Evolutionary conservation across 2,888 invertebrate genomes (phyloP), one percentile per base, ranked within the genome.

Genomic region (Cosmia pyralina): DNA sequence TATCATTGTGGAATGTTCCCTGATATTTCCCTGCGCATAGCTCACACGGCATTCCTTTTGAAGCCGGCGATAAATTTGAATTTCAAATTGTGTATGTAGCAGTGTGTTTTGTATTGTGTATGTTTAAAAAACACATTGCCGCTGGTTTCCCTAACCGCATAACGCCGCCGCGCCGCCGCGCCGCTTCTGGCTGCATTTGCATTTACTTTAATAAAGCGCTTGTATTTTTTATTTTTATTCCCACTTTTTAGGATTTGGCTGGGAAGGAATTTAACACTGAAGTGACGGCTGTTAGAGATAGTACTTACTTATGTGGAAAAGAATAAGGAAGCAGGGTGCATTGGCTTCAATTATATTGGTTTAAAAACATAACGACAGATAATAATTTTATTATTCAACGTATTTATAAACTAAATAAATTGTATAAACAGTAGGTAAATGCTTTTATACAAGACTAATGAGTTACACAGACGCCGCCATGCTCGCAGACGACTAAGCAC

Each of bases 81-180:
- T 79, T 79, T 83, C 71, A 82, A 82, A 79, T 80, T 60, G 48
- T 73, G 4, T n/a, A n/a, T n/a, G n/a, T n/a, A 4, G 2, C 2
- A 4, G 46, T 72, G 19, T 22, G n/a, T 57, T 57, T 67, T 48
- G 5, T 34, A 22, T 59, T 19, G 38, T 38, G 38, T 38, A 38
- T 82, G 57, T 82, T 79, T 75, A 48, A 69, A 75, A 70, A 70
- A 71, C 63, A 79, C 57, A 79, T 70, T 69, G 68, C 67, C 17
- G 44, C 53, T 60, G 59, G 50, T 28, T 53, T 58, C 48, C 17
- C 74, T 67, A 64, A 82, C 73, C 83, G 59, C 76, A 64, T 50
- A 72, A 58, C n/a, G n/a, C n/a, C n/a, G n/a, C n/a, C n/a, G 28
- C 62, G 34, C 22, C 22, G 38, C 59, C 57, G n/a, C 57, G 13